Conservation (phyloP, 2,797 vertebrate species). For the Cuculus canorus region DNA sequence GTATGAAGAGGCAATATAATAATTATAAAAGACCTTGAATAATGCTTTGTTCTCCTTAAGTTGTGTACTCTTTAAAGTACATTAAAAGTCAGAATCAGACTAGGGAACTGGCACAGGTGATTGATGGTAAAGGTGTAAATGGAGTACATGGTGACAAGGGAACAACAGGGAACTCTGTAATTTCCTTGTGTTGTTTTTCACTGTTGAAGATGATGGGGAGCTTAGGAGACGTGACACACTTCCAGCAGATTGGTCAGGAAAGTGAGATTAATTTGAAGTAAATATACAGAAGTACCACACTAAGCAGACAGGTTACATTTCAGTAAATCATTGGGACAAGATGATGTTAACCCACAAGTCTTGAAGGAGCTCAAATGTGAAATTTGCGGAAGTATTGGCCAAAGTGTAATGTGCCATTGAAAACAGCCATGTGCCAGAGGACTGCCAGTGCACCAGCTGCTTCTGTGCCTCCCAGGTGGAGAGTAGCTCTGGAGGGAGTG, state of each 20-base stretch:
- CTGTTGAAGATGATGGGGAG: background rate
- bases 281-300: background rate
- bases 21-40: background rate
- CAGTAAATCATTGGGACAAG: background rate
- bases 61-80: background rate
- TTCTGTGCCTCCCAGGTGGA: fast-evolving
- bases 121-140: background rate
- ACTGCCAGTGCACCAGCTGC: background rate
- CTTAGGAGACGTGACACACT: background rate
- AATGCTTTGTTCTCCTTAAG: background rate
- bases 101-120: background rate
- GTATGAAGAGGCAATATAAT: background rate
- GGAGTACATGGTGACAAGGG: background rate
- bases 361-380: fast-evolving
- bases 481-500: fast-evolving
- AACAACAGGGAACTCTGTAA: background rate
- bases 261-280: background rate
- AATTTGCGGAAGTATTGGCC: background rate
- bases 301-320: background rate
- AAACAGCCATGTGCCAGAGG: fast-evolving
- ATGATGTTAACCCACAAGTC: background rate
- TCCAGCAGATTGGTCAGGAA: background rate
- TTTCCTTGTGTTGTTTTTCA: background rate
- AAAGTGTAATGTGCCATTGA: background rate
- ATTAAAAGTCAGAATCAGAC: background rate